Conservation (phyloP, 2,888 invertebrate genomes). For the Bellardia pandia region DNA sequence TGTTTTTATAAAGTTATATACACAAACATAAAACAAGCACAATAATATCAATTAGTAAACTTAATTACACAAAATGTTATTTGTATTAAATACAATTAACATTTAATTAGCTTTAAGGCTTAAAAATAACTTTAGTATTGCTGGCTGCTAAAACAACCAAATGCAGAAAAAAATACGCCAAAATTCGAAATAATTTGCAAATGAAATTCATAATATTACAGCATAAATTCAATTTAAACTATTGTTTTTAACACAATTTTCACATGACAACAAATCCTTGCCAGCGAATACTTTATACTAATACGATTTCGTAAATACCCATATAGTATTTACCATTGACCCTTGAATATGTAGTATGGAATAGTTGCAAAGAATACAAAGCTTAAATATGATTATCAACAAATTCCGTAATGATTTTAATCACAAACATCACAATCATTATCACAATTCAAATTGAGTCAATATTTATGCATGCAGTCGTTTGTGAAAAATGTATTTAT, state of each 20-base stretch:
- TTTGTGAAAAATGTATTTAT: constrained; percentile 48
- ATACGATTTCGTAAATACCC: too few relatives aligned
- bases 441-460: constrained; percentile 19
- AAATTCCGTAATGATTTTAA: constrained; percentile 23
- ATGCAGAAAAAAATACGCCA: neutral
- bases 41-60: constrained; percentile 12
- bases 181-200: neutral
- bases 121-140: neutral
- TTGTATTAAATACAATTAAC: constrained; percentile 38
- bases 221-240: neutral
- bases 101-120: constrained; percentile 18
- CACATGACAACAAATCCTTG: neutral
- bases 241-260: neutral
- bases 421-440: constrained; percentile 16
- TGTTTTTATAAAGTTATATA: neutral
- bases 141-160: neutral
- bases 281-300: neutral
- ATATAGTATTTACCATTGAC: constrained; percentile 9
- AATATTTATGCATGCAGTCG: constrained; percentile 56
- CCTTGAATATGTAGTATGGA: neutral
- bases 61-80: constrained; percentile 18
- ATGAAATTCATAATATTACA: neutral
- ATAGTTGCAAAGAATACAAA: neutral
- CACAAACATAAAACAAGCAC: neutral
- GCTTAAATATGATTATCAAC: neutral